A percentile compares a stretch with the other conserved stretches of the same genome.
Evolutionary conservation across 1,140 invertebrate genomes (phyloP).

Genomic region (Drosophila subpulchrella): DNA sequence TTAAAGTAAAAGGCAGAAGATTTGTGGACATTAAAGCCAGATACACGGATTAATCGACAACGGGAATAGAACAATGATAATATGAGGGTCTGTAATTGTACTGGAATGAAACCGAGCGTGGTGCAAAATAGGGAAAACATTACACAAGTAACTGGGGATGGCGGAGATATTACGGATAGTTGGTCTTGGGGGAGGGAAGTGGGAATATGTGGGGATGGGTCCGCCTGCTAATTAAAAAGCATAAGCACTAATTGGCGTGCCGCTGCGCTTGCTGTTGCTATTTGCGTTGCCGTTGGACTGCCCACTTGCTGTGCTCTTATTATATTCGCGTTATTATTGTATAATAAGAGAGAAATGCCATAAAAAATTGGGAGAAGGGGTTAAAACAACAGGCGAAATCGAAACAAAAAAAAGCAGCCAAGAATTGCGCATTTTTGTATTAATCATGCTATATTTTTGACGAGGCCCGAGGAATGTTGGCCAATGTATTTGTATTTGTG

Average conservation of each 20-base stretch:
- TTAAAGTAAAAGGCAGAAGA: no score
- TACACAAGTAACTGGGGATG: slow-evolving; percentile 8
- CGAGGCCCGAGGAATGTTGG: slow-evolving; percentile 61
- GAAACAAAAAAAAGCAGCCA: slow-evolving; percentile 21
- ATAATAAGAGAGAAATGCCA: slow-evolving; percentile 50
- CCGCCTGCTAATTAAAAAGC: slow-evolving; percentile 74
- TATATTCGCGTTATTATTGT: slow-evolving; percentile 55
- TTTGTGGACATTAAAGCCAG: neutral
- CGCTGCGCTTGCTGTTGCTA: slow-evolving; percentile 53
- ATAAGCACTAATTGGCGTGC: slow-evolving; percentile 77
- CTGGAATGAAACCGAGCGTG: slow-evolving; percentile 28
- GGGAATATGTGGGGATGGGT: slow-evolving; percentile 9
- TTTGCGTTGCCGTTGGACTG: slow-evolving; percentile 30
- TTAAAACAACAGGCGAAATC: slow-evolving; percentile 8
- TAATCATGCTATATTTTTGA: slow-evolving; percentile 78
- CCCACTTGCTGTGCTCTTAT: slow-evolving; percentile 65
- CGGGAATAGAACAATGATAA: slow-evolving; percentile 17
- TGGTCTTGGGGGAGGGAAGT: neutral
- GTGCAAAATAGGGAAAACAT: slow-evolving; percentile 7
- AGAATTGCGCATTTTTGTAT: slow-evolving; percentile 61
- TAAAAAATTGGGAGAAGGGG: slow-evolving; percentile 37
- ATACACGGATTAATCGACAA: slow-evolving; percentile 4
- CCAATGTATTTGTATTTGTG: slow-evolving; percentile 66
- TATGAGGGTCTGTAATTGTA: slow-evolving; percentile 26
- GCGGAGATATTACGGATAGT: neutral